Evolutionary conservation across 2,797 vertebrate genomes (phyloP), one percentile per base, ranked within the genome.

Genomic region (Delichon dasypus): DNA sequence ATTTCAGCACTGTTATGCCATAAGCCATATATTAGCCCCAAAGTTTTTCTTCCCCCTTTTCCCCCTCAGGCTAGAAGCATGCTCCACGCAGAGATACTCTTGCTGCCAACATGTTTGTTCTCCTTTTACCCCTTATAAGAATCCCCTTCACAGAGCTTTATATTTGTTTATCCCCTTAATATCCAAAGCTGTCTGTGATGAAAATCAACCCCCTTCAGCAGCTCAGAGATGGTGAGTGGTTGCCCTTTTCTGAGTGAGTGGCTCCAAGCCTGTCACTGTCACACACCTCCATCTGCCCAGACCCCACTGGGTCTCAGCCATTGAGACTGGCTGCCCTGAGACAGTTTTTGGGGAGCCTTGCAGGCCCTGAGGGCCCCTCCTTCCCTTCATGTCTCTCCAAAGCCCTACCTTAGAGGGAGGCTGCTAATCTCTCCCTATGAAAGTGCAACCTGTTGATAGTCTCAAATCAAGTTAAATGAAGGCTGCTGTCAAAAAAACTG

Each of bases 141-240:
- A 44, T 74, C 77, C 50, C 36, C 29, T 84, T 75, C 47, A 34
- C 62, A 91, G 57, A 92, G 74, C 47, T 77, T 94, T 62, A 0
- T 65, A 73, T 84, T 90, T 89, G 47, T 94, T 91, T 93, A 93
- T 75, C 14, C 73, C 48, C 60, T 84, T 90, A 82, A 95, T 91
- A 93, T 86, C 60, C 80, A 55, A 82, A 95, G 80, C 91, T 70
- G 85, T 53, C 70, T 51, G 58, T 81, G 83, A 95, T 91, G 70
- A 90, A 95, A 93, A 94, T 94, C 80, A 91, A 84, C 2, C 34
- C 77, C 40, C 54, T 94, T 75, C 15, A 4, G 79, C 88, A 90
- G 65, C 34, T 78, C 17, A 8, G 58, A 50, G 47, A 47, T 60
- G 70, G 62, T 21, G 53, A 91, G 25, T 3, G 16, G 20, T 68